These are phyloP conservation scores for Ascidia mentula DNA, from an alignment of 23 tunicate genomes.

Conservation along the genomic window DNA sequence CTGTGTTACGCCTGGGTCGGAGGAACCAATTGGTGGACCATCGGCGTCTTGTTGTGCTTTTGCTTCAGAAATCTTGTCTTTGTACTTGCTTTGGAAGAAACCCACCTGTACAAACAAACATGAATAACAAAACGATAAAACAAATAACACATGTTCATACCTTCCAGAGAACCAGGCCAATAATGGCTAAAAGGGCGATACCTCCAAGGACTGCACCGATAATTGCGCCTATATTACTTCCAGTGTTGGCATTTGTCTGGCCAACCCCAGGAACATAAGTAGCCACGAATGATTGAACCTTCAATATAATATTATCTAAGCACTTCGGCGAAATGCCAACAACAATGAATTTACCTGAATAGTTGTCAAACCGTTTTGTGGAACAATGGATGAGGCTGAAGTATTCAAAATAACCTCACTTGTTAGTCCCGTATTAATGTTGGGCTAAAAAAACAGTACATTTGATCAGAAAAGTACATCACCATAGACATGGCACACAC, in stretches of 20 bases:
- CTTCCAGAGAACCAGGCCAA: slow-evolving; percentile 9
- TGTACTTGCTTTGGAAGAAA: neutral
- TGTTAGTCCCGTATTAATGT: neutral
- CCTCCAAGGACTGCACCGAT: slow-evolving; percentile 6
- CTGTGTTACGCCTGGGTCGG: neutral
- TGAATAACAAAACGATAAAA: no score
- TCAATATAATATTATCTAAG: no score
- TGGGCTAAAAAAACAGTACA: neutral
- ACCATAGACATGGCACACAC: neutral
- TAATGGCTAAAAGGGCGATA: neutral
- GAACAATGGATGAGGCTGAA: neutral
- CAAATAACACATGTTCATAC: neutral
- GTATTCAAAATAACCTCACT: neutral
- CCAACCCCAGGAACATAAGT: neutral
- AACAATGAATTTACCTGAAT: neutral
- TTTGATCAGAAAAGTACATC: neutral
- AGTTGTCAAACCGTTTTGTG: neutral
- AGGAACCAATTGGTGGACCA: neutral
- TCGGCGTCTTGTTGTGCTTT: neutral
- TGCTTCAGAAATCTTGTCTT: neutral
- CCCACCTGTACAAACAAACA: neutral
- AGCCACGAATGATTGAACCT: neutral
- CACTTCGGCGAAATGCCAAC: no score
- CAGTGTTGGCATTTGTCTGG: neutral
- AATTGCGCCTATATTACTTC: slow-evolving; percentile 8